Evolutionary conservation across 2,797 vertebrate genomes (phyloP).

Genomic region (Sciurus vulgaris): DNA sequence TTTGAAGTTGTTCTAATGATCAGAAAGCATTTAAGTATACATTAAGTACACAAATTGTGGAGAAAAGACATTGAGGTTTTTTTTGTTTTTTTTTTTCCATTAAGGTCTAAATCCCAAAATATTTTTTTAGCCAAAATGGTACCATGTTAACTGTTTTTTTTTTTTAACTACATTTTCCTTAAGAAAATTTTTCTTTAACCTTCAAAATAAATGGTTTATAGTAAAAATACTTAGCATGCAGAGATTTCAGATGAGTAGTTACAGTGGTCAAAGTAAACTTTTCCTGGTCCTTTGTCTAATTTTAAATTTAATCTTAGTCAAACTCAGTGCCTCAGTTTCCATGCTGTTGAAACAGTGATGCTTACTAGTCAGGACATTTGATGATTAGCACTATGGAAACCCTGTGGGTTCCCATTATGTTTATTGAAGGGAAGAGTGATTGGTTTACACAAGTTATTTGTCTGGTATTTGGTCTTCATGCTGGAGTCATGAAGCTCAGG

Average conservation of each 20-base stretch:
- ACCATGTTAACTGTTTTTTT: slow-evolving; percentile 3
- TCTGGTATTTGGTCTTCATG: not conserved
- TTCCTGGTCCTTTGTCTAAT: not conserved
- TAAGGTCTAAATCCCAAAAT: slow-evolving; percentile 41
- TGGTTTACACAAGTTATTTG: not conserved
- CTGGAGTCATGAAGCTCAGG: not conserved
- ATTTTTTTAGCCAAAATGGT: slow-evolving; percentile 5
- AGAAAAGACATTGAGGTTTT: slow-evolving; percentile 4
- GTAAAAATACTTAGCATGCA: not conserved
- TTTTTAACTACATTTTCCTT: slow-evolving; percentile 8
- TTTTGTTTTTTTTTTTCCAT: not conserved
- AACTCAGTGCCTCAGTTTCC: not conserved
- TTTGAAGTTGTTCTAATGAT: slow-evolving; percentile 36
- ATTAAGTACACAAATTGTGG: not conserved
- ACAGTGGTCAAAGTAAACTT: not conserved
- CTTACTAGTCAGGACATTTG: not conserved
- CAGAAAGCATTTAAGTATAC: slow-evolving; percentile 18
- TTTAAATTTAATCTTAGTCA: slow-evolving; percentile 25
- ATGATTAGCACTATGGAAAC: not conserved
- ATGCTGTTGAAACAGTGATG: not conserved
- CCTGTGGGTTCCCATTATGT: not conserved
- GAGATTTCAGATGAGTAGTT: slow-evolving; percentile 36
- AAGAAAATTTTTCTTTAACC: slow-evolving; percentile 30
- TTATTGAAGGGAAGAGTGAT: not conserved
- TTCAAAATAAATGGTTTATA: slow-evolving; percentile 11